Percentiles rank a stretch among this genome's conserved stretches.
These are phyloP conservation scores for Botia almorhae DNA, from an alignment of 2,797 vertebrate species.

Conservation along the genomic window DNA sequence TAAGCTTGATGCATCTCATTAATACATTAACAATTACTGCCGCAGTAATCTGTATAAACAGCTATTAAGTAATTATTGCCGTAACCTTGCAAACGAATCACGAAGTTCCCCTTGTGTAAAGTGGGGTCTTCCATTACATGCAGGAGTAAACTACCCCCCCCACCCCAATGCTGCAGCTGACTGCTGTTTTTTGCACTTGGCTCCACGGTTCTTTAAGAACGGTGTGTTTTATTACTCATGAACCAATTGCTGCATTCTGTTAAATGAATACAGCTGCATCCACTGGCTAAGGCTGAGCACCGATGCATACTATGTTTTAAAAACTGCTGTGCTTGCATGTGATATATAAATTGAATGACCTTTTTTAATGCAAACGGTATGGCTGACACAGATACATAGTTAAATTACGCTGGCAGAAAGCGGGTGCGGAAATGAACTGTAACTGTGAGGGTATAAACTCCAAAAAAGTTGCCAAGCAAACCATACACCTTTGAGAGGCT, in stretches of 20 bases:
- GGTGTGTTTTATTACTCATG: conserved; percentile 16
- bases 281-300: not conserved
- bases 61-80: conserved; percentile 52
- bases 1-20: conserved; percentile 39
- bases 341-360: conserved; percentile 7
- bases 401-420: not conserved
- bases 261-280: conserved; percentile 14
- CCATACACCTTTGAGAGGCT: not conserved
- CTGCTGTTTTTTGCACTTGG: conserved; percentile 6
- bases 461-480: not conserved
- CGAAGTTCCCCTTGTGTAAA: not conserved
- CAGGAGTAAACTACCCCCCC: conserved; percentile 26
- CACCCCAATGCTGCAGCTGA: not conserved
- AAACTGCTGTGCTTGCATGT: conserved; percentile 27
- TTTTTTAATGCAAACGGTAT: not conserved
- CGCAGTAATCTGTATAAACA: conserved; percentile 46
- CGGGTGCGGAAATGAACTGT: not conserved
- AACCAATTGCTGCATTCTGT: conserved; percentile 1
- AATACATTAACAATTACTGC: conserved; percentile 52
- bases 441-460: not conserved
- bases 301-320: not conserved
- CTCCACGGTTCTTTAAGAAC: conserved; percentile 8
- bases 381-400: conserved; percentile 4
- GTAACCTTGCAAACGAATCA: conserved; percentile 39
- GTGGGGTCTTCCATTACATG: conserved; percentile 16